Conservation (phyloP, 1,140 invertebrate genomes). For the Pseudobourletiella spinata region DNA sequence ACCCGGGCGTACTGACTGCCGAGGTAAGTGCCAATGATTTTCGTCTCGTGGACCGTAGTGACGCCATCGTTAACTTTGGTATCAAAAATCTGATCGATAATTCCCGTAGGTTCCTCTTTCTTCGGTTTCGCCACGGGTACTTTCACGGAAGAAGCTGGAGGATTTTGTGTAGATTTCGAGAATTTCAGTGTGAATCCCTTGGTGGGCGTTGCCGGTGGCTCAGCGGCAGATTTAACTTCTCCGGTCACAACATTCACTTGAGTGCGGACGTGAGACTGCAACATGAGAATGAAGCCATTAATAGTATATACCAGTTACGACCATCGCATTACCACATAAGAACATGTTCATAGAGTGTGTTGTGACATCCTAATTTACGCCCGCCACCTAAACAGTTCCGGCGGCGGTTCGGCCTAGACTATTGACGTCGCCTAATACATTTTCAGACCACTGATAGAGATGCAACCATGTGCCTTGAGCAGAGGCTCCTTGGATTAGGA, state of each 20-base stretch:
- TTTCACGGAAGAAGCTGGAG: background rate
- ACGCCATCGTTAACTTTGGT: slow-evolving; percentile 71
- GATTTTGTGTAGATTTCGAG: background rate
- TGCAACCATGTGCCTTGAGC: no score
- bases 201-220: slow-evolving; percentile 35
- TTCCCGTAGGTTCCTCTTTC: slow-evolving; percentile 53
- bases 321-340: no score
- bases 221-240: background rate
- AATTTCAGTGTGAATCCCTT: slow-evolving; percentile 31
- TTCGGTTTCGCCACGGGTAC: background rate
- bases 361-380: no score
- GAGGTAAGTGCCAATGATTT: slow-evolving; percentile 76
- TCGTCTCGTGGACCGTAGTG: slow-evolving; percentile 76
- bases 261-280: slow-evolving; percentile 20
- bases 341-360: no score
- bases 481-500: no score
- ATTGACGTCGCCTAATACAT: no score
- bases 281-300: no score
- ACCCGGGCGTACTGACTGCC: slow-evolving; percentile 72
- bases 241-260: slow-evolving; percentile 23
- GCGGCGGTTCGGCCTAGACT: no score
- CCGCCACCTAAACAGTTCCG: no score
- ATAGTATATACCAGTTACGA: no score
- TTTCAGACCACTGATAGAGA: no score
- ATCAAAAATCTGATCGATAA: slow-evolving; percentile 69